phyloP scores from a whole-genome alignment of 2,797 vertebrate genomes.

The Acanthurus tractus region DNA sequence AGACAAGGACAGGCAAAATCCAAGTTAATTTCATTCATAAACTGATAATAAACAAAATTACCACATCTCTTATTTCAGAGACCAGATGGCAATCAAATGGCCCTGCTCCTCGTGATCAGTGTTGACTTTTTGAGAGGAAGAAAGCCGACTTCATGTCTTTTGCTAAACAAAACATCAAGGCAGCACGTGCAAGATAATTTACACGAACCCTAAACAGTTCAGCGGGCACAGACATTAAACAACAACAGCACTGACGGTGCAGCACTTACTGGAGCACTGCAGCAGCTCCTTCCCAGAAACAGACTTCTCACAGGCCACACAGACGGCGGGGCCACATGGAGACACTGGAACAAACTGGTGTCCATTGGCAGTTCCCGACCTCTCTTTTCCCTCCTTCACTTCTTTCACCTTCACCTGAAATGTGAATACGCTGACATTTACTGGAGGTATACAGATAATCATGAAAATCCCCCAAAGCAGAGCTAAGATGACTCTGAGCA shows the following conservation, averaged over 20 bases:
- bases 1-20: slow-evolving; percentile 69
- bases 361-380: slow-evolving; percentile 77
- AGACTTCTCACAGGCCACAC: slow-evolving; percentile 91
- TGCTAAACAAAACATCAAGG: slow-evolving; percentile 51
- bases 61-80: slow-evolving; percentile 33
- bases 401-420: slow-evolving; percentile 88
- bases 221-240: slow-evolving; percentile 51
- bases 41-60: slow-evolving; percentile 51
- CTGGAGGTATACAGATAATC: slow-evolving; percentile 16
- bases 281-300: slow-evolving; percentile 91
- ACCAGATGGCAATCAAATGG: slow-evolving; percentile 35
- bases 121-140: slow-evolving; percentile 30
- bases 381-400: slow-evolving; percentile 88
- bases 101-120: slow-evolving; percentile 20
- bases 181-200: slow-evolving; percentile 52
- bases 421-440: slow-evolving; percentile 37
- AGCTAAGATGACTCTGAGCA: slow-evolving; percentile 16
- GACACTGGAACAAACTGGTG: slow-evolving; percentile 89
- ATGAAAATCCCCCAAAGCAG: slow-evolving; percentile 29
- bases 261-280: slow-evolving; percentile 92
- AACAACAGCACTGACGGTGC: slow-evolving; percentile 56
- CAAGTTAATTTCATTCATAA: slow-evolving; percentile 39
- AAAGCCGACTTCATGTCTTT: slow-evolving; percentile 44
- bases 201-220: slow-evolving; percentile 62
- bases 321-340: slow-evolving; percentile 86